A percentile compares a stretch with the other conserved stretches of the same genome.
These are phyloP conservation scores for Nothocercus julius DNA, from an alignment of 2,113 vertebrate species.

Conservation along the genomic window DNA sequence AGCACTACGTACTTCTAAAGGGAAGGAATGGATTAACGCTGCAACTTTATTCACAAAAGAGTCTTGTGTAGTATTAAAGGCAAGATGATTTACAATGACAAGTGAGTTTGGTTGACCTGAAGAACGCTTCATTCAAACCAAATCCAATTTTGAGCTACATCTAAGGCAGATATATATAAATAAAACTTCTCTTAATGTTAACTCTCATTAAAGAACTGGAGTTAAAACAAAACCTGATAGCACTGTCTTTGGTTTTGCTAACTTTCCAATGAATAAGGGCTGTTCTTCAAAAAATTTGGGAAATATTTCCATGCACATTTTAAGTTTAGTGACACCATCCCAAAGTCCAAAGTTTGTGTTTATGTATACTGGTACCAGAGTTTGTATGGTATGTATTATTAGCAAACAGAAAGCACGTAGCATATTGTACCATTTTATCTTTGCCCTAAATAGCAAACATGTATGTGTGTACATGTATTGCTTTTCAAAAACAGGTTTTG, in stretches of 20 bases:
- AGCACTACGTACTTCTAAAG: not conserved
- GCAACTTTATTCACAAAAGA: not conserved
- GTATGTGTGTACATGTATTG: not conserved
- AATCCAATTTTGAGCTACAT: not conserved
- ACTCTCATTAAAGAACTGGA: not conserved
- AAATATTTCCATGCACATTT: not conserved
- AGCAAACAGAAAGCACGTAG: too few relatives aligned
- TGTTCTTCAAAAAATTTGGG: not conserved
- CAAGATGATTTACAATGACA: not conserved
- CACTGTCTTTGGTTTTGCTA: not conserved
- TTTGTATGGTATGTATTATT: not conserved
- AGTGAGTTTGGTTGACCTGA: not conserved
- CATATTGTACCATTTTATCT: too few relatives aligned
- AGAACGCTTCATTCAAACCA: not conserved
- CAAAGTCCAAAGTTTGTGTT: not conserved
- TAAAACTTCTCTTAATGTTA: not conserved
- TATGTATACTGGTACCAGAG: not conserved
- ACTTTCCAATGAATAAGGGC: not conserved
- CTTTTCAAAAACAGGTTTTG: not conserved
- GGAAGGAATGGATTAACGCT: not conserved
- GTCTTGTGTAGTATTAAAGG: not conserved
- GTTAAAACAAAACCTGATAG: not conserved
- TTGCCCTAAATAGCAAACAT: not conserved
- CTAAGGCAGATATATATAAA: not conserved
- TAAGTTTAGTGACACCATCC: rapidly evolving